Percentiles rank a stretch among this genome's conserved stretches.
These are phyloP conservation scores for Hylaeus anthracinus DNA, from an alignment of 1,140 invertebrate species.

Conservation along the genomic window DNA sequence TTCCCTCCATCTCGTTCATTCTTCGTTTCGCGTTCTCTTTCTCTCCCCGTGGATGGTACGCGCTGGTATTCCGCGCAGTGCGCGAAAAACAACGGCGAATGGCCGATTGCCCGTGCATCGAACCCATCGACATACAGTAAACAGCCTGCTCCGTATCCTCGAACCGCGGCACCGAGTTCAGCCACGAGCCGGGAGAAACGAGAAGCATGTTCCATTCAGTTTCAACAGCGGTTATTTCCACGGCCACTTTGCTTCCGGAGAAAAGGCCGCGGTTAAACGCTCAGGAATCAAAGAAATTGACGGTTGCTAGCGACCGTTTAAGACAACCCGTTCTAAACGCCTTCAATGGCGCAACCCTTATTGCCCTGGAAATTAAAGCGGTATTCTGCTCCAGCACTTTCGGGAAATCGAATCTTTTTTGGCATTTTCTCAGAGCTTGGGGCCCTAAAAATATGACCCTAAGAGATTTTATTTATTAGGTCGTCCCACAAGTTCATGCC, in stretches of 20 bases:
- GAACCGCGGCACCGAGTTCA: not conserved
- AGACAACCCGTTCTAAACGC: not conserved
- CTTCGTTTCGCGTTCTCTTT: not conserved
- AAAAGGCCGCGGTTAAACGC: not conserved
- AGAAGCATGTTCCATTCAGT: slow-evolving; percentile 16
- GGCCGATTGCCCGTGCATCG: slow-evolving; percentile 41
- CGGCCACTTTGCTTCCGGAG: not conserved
- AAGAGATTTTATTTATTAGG: too few species aligned
- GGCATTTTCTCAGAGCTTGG: too few species aligned
- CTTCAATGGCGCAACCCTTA: not conserved
- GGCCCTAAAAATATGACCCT: too few species aligned
- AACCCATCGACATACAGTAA: slow-evolving; percentile 31
- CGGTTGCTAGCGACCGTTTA: not conserved
- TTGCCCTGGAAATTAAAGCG: not conserved
- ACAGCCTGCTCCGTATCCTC: slow-evolving; percentile 18
- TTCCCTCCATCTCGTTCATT: not conserved
- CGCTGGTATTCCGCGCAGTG: slow-evolving; percentile 35
- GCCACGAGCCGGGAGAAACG: not conserved
- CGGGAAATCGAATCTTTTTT: too few species aligned
- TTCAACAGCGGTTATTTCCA: not conserved
- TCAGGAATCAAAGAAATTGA: not conserved
- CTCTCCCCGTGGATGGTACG: not conserved
- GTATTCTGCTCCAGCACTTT: too few species aligned
- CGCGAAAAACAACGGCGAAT: slow-evolving; percentile 49
- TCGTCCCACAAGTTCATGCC: too few species aligned